These are phyloP conservation scores for Anthonomus grandis DNA, from an alignment of 1,140 invertebrate species.

Conservation along the genomic window DNA sequence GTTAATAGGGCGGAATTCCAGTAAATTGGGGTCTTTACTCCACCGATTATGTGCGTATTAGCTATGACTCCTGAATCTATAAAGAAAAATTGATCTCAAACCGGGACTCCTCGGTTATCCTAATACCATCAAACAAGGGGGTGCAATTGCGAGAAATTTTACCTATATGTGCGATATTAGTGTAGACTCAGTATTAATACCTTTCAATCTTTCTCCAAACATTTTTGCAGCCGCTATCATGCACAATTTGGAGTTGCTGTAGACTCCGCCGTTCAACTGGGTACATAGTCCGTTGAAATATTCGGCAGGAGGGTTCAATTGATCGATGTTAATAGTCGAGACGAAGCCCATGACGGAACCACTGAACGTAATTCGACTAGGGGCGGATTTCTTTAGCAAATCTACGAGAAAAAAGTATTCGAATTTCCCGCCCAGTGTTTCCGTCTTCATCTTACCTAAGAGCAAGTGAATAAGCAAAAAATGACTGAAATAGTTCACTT, in stretches of 20 bases:
- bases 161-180: not conserved
- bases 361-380: conserved; percentile 50
- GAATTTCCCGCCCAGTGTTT: too few species aligned
- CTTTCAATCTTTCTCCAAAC: conserved; percentile 56
- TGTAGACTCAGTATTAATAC: conserved; percentile 33
- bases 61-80: not conserved
- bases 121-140: not conserved
- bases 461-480: conserved; percentile 65
- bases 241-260: conserved; percentile 58
- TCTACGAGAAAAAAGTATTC: conserved; percentile 37
- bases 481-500: conserved; percentile 63
- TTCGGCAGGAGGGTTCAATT: conserved; percentile 27
- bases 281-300: not conserved
- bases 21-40: conserved; percentile 11
- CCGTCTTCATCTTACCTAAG: conserved; percentile 50
- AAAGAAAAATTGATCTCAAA: not conserved
- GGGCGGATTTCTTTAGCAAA: conserved; percentile 49
- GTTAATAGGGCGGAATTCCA: too few species aligned
- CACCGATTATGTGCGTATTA: too few species aligned
- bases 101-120: not conserved
- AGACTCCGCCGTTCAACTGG: conserved; percentile 16
- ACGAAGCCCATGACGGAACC: conserved; percentile 44
- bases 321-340: conserved; percentile 47
- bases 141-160: not conserved
- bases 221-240: conserved; percentile 63